phyloP scores from a whole-genome alignment of 2,797 vertebrate species.

The Semotilus atromaculatus region DNA sequence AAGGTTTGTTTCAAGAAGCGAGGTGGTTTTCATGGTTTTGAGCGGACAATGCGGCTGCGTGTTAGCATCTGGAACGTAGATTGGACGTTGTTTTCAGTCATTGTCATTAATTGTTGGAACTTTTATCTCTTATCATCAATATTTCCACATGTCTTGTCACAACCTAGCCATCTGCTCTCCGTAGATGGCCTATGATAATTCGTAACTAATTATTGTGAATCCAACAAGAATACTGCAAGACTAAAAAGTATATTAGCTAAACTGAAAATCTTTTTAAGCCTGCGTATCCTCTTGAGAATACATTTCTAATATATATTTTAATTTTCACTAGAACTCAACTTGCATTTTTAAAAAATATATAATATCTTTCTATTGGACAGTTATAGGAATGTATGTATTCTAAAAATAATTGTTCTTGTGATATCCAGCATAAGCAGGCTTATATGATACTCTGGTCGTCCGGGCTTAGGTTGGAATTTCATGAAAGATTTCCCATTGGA shows the following conservation, averaged over 20 bases:
- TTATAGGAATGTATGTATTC: not conserved
- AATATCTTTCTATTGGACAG: not conserved
- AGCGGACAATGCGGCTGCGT: not conserved
- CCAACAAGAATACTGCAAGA: not conserved
- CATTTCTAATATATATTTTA: too few species aligned
- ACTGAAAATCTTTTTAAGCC: not conserved
- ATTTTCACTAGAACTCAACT: too few species aligned
- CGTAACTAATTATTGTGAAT: not conserved
- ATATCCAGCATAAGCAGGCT: not conserved
- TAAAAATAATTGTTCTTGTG: not conserved
- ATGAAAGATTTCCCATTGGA: not conserved
- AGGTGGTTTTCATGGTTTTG: constrained; percentile 41
- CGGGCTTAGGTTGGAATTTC: not conserved
- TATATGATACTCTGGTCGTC: not conserved
- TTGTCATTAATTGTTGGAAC: not conserved
- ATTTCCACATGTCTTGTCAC: not conserved
- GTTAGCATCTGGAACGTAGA: constrained; percentile 28
- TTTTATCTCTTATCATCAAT: not conserved
- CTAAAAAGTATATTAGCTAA: not conserved
- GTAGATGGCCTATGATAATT: not conserved
- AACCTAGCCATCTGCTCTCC: not conserved
- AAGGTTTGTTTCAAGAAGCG: not conserved
- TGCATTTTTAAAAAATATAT: not conserved
- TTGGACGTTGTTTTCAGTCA: constrained; percentile 10
- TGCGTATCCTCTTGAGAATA: too few species aligned